These are phyloP conservation scores for Excalfactoria chinensis DNA, from an alignment of 2,113 vertebrate species.

Conservation along the genomic window DNA sequence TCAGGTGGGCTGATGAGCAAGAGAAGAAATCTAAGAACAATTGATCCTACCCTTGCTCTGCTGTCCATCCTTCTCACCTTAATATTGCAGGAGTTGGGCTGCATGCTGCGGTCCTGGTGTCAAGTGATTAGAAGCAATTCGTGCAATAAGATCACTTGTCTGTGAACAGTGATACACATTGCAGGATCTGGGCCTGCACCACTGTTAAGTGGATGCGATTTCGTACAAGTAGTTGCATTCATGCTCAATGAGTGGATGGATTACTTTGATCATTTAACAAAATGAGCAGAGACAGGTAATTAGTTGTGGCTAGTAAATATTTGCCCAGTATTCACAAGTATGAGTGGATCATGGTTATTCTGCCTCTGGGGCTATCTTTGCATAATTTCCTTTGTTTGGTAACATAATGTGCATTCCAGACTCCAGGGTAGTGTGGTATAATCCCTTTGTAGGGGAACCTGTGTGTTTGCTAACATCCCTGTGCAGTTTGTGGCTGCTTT, in stretches of 20 bases:
- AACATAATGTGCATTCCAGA: background rate
- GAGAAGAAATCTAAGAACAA: background rate
- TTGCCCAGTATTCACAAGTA: slow-evolving; percentile 33
- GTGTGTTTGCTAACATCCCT: background rate
- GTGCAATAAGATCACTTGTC: background rate
- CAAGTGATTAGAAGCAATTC: background rate
- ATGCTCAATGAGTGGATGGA: background rate
- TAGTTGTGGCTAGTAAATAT: slow-evolving; percentile 56
- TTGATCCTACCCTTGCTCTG: slow-evolving; percentile 11
- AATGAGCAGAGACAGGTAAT: slow-evolving; percentile 57
- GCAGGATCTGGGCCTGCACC: background rate
- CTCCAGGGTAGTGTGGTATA: background rate
- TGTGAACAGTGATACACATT: background rate
- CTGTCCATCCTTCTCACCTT: background rate
- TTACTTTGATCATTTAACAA: slow-evolving; percentile 56
- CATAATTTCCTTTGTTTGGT: slow-evolving; percentile 57
- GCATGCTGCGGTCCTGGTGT: background rate
- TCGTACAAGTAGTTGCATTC: slow-evolving; percentile 6
- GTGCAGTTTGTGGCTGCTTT: background rate
- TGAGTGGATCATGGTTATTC: slow-evolving; percentile 16
- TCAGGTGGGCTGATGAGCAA: background rate
- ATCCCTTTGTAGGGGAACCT: slow-evolving; percentile 8
- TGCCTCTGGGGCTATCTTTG: slow-evolving; percentile 51
- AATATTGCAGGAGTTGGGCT: background rate
- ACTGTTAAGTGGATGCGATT: background rate